Conservation (phyloP, 2,888 invertebrate genomes). For the Unio pictorum region DNA sequence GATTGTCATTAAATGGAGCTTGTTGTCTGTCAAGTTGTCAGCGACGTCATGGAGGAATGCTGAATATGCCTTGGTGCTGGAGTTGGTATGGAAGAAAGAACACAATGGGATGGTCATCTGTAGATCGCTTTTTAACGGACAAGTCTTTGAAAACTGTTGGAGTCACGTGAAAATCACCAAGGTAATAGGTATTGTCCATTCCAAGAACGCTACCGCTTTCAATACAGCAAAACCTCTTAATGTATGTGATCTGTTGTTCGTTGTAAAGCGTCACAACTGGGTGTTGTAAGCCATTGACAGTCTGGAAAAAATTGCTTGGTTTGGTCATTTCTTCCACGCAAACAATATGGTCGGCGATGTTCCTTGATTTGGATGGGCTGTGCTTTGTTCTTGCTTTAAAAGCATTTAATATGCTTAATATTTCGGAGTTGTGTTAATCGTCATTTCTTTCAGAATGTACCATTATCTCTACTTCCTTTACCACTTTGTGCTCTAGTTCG, state of each 20-base stretch:
- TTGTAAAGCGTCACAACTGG: constrained; percentile 18
- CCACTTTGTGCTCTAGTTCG: background rate
- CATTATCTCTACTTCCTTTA: constrained; percentile 4
- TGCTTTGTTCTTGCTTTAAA: background rate
- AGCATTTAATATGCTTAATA: too few relatives aligned
- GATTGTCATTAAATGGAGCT: constrained; percentile 7
- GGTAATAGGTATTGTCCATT: constrained; percentile 21
- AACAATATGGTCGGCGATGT: constrained; percentile 23
- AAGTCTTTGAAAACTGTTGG: constrained; percentile 18
- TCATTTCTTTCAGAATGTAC: background rate
- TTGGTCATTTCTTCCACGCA: constrained; percentile 26
- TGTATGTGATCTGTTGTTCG: constrained; percentile 16
- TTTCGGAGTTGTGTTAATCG: constrained; percentile 12
- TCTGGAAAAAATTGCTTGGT: constrained; percentile 17
- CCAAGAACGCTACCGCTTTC: constrained; percentile 9
- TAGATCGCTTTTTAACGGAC: constrained; percentile 8
- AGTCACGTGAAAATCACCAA: constrained; percentile 18
- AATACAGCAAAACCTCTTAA: constrained; percentile 21
- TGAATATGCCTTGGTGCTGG: constrained; percentile 7
- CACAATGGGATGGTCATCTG: constrained; percentile 13
- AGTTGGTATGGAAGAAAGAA: constrained; percentile 12
- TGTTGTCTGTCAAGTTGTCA: constrained; percentile 4
- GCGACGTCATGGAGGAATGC: constrained; percentile 12
- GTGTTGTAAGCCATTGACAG: constrained; percentile 11
- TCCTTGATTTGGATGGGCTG: background rate